phyloP scores from a whole-genome alignment of 1,140 invertebrate genomes.

The Scaptodrosophila lebanonensis region DNA sequence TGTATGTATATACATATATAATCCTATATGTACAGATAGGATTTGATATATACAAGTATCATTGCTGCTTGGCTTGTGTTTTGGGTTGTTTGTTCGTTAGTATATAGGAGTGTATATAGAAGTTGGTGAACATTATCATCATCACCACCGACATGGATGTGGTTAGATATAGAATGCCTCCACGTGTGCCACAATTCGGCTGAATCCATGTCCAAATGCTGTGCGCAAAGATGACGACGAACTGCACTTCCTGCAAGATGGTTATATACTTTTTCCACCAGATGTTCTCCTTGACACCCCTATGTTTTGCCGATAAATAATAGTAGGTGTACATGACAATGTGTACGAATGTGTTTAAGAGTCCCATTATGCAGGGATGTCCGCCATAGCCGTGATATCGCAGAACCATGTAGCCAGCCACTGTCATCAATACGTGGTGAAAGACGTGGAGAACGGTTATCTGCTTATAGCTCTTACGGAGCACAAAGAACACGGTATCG shows the following conservation, averaged over 20 bases:
- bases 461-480: conserved; percentile 91
- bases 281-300: conserved; percentile 81
- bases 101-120: conserved; percentile 80
- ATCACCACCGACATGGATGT: conserved; percentile 83
- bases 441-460: conserved; percentile 91
- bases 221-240: conserved; percentile 81
- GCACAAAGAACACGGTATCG: conserved; percentile 89
- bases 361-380: conserved; percentile 83
- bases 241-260: conserved; percentile 87
- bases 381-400: conserved; percentile 79
- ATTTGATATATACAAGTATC: not conserved
- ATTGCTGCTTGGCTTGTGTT: not conserved
- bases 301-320: conserved; percentile 82
- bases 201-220: conserved; percentile 82
- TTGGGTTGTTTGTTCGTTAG: conserved; percentile 49
- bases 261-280: conserved; percentile 94
- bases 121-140: conserved; percentile 88
- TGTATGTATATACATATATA: no score
- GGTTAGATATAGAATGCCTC: conserved; percentile 79
- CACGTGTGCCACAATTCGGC: conserved; percentile 85
- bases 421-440: conserved; percentile 82
- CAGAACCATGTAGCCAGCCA: conserved; percentile 13
- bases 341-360: conserved; percentile 89
- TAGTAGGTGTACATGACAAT: conserved; percentile 89
- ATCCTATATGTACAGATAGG: not conserved